A percentile compares a stretch with the other conserved stretches of the same genome.
These are phyloP conservation scores for Laothoe populi DNA, from an alignment of 2,888 invertebrate genomes.

Conservation along the genomic window DNA sequence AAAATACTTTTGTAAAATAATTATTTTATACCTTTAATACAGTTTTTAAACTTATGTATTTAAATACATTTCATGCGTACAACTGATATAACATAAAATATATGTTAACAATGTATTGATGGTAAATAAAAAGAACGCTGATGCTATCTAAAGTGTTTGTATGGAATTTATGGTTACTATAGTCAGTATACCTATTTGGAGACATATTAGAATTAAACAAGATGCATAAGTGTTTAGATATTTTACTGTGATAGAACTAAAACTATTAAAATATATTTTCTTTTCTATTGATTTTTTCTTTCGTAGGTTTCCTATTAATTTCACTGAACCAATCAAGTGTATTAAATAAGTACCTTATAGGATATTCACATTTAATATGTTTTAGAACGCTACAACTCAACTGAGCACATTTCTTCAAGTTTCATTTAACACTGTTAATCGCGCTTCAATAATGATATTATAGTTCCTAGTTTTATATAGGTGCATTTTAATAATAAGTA, in stretches of 20 bases:
- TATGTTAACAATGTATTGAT: background rate
- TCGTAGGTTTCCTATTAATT: conserved; percentile 23
- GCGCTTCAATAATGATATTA: conserved; percentile 30
- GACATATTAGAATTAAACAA: conserved; percentile 32
- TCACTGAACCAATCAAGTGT: background rate
- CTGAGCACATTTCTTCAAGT: background rate
- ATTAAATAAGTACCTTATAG: background rate
- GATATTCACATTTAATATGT: background rate
- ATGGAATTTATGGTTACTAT: conserved; percentile 16
- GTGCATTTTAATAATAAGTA: conserved; percentile 73
- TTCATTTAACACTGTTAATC: conserved; percentile 3
- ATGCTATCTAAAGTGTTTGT: conserved; percentile 6
- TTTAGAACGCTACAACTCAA: background rate
- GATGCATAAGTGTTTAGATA: conserved; percentile 57
- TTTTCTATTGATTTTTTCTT: conserved; percentile 29
- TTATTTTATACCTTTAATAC: conserved; percentile 3
- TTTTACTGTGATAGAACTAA: conserved; percentile 83
- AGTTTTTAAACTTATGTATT: background rate
- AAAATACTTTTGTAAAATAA: background rate
- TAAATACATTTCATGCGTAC: background rate
- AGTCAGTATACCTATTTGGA: conserved; percentile 17
- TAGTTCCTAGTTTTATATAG: conserved; percentile 78
- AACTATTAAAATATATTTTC: conserved; percentile 53
- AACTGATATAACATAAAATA: conserved; percentile 3
- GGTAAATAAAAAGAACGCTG: background rate